Base-by-base conservation (phyloP, 2,797 vertebrate genomes). In the Neomorphus geoffroyi region DNA sequence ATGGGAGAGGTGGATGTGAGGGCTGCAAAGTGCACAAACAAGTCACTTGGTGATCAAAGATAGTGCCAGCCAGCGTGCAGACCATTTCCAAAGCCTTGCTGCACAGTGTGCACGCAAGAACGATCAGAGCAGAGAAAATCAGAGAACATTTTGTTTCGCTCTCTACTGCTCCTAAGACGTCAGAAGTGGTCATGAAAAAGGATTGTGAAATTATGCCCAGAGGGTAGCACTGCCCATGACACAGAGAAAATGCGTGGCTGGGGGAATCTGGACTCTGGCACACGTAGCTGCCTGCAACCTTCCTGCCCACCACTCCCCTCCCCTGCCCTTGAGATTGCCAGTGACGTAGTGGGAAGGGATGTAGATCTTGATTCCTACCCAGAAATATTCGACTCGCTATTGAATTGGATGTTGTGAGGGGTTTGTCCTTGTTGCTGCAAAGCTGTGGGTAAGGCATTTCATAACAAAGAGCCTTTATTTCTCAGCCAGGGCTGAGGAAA, bases 151-250 rank as follows among this genome's bases (percentile, higher is more conserved):
- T 79, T 32, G 22, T 61, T 94, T 80, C 13, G 6, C 18, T 37
- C 48, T 43, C 30, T 19, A 18, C 12, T 0, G 0, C 27, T 57
- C 13, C 0, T 46, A 64, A 77, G 61, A 33, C 0, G 0, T 87
- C 45, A 90, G 85, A 73, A 70, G 3, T 13, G 11, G 51, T 86
- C 13, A 12, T 43, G 57, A 23, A 22, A 79, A 93, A 61, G 2
- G 30, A 62, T 72, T 86, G 67, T 72, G 62, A 86, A 96, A 88
- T 11, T 54, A 35, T 24, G 26, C 26, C 39, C 45, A 11, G 21
- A 7, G 35, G 26, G 45, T 39, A 39, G 41, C 32, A 15, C 65
- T 23, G 66, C n/a, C n/a, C 12, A 35, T 79, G 69, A 51, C 33
- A 5, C 10, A 6, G 3, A 11, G 12, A 2, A 41, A 62, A 0